A percentile compares a stretch with the other conserved stretches of the same genome.
Conservation (phyloP, 2,888 invertebrate genomes). For the Hydropsyche betteni region DNA sequence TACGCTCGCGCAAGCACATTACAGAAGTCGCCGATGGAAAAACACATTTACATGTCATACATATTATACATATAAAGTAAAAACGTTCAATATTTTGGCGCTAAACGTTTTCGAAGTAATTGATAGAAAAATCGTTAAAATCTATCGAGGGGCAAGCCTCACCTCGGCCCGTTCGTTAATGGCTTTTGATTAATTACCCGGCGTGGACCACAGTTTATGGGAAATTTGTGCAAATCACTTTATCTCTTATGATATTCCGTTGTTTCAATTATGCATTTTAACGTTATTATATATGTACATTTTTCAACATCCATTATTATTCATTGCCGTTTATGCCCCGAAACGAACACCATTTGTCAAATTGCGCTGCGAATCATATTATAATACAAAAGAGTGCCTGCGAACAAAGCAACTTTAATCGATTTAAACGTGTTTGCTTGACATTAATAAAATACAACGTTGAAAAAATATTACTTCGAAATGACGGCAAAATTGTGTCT, state of each 20-base stretch:
- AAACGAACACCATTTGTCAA: not conserved
- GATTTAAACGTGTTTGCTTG: too few relatives aligned
- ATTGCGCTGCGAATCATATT: not conserved
- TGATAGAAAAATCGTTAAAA: constrained; percentile 19
- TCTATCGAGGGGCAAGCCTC: constrained; percentile 16
- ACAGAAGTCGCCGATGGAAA: not conserved
- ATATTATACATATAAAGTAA: not conserved
- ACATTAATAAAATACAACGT: not conserved
- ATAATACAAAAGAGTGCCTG: not conserved
- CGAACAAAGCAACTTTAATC: not conserved
- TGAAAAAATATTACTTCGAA: not conserved
- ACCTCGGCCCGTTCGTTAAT: constrained; percentile 6
- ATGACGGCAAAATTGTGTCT: not conserved
- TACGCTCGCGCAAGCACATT: constrained; percentile 33
- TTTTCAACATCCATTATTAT: not conserved
- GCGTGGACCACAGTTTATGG: not conserved
- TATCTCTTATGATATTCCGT: constrained; percentile 15
- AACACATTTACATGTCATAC: constrained; percentile 1
- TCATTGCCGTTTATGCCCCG: not conserved
- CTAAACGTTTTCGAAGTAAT: constrained; percentile 5
- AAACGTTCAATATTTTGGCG: not conserved
- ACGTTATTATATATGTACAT: not conserved
- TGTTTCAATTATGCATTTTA: constrained; percentile 24
- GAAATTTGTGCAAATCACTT: constrained; percentile 28
- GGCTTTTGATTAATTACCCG: constrained; percentile 31